phyloP scores from a whole-genome alignment of 2,888 invertebrate genomes.

The Agriotes lineatus region DNA sequence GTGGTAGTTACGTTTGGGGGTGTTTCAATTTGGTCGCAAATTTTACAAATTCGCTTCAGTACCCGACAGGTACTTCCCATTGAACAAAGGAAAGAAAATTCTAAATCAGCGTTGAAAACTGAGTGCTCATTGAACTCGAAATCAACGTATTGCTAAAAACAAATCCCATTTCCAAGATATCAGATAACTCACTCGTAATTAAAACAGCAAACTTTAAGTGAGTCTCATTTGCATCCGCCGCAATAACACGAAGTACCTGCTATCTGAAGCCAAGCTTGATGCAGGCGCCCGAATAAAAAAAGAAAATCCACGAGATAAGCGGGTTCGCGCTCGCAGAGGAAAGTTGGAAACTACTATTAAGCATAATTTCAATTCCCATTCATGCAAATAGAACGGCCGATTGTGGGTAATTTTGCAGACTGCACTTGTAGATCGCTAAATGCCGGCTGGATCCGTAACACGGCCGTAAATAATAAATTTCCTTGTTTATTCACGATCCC shows the following conservation, averaged over 20 bases:
- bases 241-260: constrained; percentile 12
- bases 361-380: constrained; percentile 37
- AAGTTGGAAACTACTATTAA: constrained; percentile 34
- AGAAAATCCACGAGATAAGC: constrained; percentile 22
- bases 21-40: too few relatives aligned
- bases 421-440: constrained; percentile 34
- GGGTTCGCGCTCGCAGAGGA: constrained; percentile 5
- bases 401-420: constrained; percentile 36
- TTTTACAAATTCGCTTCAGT: too few relatives aligned
- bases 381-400: constrained; percentile 34
- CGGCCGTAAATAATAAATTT: constrained; percentile 37
- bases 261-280: constrained; percentile 7
- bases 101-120: too few relatives aligned
- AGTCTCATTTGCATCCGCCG: constrained; percentile 27
- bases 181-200: constrained; percentile 8
- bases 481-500: constrained; percentile 36
- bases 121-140: too few relatives aligned
- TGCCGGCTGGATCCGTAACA: constrained; percentile 11
- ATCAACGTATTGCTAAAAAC: too few relatives aligned
- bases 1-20: too few relatives aligned
- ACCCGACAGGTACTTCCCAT: too few relatives aligned
- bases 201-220: constrained; percentile 31
- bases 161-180: not conserved
- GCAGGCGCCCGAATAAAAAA: not conserved
- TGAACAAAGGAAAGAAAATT: too few relatives aligned